Base-by-base conservation (phyloP, 2,797 vertebrate species). In the Sarcoramphus papa region DNA sequence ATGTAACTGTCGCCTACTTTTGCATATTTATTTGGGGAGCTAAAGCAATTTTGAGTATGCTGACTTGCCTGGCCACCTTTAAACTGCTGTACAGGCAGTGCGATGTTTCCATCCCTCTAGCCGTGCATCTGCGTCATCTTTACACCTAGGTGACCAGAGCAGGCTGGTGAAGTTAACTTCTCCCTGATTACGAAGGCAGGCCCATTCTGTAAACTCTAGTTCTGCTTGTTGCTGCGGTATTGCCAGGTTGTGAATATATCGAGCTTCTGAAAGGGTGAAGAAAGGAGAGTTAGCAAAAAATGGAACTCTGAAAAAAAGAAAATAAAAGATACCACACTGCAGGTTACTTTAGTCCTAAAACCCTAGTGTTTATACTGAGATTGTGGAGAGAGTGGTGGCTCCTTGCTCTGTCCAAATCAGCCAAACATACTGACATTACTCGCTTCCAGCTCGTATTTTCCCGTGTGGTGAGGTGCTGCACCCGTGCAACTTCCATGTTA, bases 401-500 rank as follows among this genome's bases (percentile, higher is more conserved):
- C 35, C 64, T 73, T 73, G 28, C 51, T 76, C 43, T 67, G 24
- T 80, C 50, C 59, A 43, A 5, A 43, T 60, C 64, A 81, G 35
- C 37, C 53, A 33, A 4, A 28, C 28, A 20, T 51, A 8, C 23
- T 24, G 45, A 40, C 30, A 6, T 47, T 8, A 28, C 40, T 60
- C 0, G 0, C 40, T 76, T 78, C n/a, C n/a, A 78, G 57, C 30
- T 67, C 1, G 0, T 31, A 4, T 60, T 53, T 79, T 65, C 16
- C 64, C 8, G 0, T 5, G 13, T 15, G 27, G 6, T 33, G 45
- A 21, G 17, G 25, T 72, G 43, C 78, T 89, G 70, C 57, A 40
- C 12, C 41, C 2, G 0, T 17, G 25, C 2, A 4, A 20, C 3
- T 4, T 40, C 50, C 5, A 0, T 31, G 18, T 50, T 45, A 51